These are phyloP conservation scores for Hydrocynus forskahlii DNA, from an alignment of 2,797 vertebrate genomes.

Conservation along the genomic window DNA sequence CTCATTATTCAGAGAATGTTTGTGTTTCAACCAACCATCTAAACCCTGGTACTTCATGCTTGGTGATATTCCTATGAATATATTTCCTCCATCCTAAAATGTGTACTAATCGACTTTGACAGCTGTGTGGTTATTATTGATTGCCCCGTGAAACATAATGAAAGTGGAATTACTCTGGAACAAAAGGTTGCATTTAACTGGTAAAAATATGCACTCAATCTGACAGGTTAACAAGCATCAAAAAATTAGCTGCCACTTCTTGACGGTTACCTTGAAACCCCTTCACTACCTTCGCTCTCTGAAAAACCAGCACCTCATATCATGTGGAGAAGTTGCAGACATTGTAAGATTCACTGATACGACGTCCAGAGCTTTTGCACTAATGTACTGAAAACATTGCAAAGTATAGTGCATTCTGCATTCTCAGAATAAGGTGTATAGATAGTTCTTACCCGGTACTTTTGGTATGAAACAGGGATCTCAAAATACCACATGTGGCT, in stretches of 20 bases:
- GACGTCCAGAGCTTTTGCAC: conserved; percentile 12
- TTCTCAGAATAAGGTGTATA: background rate
- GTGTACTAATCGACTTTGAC: conserved; percentile 77
- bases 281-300: conserved; percentile 23
- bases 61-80: conserved; percentile 71
- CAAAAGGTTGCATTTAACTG: conserved; percentile 74
- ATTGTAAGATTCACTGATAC: conserved; percentile 17
- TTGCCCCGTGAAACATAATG: conserved; percentile 73
- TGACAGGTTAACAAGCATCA: conserved; percentile 76
- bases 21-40: conserved; percentile 72
- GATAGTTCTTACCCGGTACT: background rate
- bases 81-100: conserved; percentile 70
- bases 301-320: conserved; percentile 31
- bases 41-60: conserved; percentile 61
- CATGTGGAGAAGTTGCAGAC: conserved; percentile 20
- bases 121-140: conserved; percentile 76
- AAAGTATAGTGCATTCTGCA: background rate
- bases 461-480: no score
- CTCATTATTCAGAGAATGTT: conserved; percentile 38
- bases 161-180: conserved; percentile 75
- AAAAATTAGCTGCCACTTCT: conserved; percentile 62
- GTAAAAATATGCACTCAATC: conserved; percentile 71
- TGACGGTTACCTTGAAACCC: conserved; percentile 54
- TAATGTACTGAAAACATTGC: background rate
- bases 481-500: no score